Conservation (phyloP, 2,797 vertebrate genomes). For the Tangara arthus region DNA sequence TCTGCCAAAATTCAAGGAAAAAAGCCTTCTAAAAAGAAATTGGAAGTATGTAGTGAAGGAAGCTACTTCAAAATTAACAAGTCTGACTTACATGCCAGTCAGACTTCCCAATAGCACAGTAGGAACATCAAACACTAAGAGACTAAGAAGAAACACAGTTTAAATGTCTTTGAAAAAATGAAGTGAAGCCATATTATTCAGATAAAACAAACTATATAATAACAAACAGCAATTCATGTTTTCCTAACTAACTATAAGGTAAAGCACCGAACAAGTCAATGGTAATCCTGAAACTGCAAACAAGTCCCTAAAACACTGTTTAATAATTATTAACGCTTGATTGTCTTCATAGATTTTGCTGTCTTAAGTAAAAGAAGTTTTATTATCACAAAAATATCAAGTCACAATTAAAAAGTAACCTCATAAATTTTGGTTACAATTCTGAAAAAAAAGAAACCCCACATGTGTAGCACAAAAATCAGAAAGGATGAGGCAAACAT, state of each 20-base stretch:
- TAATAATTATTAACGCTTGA: not conserved
- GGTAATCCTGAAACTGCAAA: not conserved
- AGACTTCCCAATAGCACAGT: rapidly evolving
- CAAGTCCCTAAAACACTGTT: not conserved
- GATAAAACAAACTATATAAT: not conserved
- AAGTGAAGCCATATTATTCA: not conserved
- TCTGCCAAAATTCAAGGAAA: not conserved
- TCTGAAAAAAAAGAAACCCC: not conserved
- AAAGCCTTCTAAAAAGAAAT: not conserved
- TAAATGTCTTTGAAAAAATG: not conserved
- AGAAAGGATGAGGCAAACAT: not conserved
- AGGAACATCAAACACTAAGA: not conserved
- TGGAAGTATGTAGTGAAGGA: not conserved
- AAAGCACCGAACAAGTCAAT: not conserved
- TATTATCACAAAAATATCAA: not conserved
- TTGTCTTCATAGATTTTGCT: not conserved
- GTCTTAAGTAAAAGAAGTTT: not conserved
- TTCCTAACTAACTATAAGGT: not conserved
- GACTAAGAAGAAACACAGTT: not conserved
- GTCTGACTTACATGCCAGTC: not conserved
- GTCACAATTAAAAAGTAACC: not conserved
- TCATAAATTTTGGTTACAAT: not conserved
- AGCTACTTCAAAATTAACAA: not conserved
- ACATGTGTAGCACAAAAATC: not conserved
- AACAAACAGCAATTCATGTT: not conserved